Percentiles rank a stretch among this genome's conserved stretches.
Evolutionary conservation across 2,888 invertebrate genomes (phyloP).

Genomic region (Dasypolia templi): DNA sequence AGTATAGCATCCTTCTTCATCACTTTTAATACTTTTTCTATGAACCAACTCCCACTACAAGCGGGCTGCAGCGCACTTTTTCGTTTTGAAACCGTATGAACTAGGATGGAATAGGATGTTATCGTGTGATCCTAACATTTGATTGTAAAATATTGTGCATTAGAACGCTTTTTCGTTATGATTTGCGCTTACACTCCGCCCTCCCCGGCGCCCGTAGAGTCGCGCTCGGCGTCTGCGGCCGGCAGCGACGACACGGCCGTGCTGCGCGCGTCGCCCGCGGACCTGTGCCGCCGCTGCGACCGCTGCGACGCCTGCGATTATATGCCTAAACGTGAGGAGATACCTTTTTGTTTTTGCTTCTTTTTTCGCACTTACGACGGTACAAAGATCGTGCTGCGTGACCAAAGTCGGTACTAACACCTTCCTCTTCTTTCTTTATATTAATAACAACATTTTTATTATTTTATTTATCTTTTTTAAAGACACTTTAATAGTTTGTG

Average conservation of each 20-base stretch:
- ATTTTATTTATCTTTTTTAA: too few relatives aligned
- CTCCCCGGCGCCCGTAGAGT: conserved; percentile 64
- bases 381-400: background rate
- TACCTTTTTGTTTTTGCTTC: conserved; percentile 55
- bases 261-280: conserved; percentile 75
- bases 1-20: background rate
- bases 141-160: background rate
- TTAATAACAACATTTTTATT: too few relatives aligned
- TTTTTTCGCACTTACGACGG: background rate
- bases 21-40: too few relatives aligned
- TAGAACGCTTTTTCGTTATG: conserved; percentile 7
- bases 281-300: conserved; percentile 67
- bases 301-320: conserved; percentile 71
- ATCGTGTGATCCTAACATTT: background rate
- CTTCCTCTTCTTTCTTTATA: background rate
- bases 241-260: conserved; percentile 80
- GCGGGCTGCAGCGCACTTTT: too few relatives aligned
- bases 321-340: conserved; percentile 52
- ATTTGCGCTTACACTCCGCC: conserved; percentile 24
- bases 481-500: too few relatives aligned
- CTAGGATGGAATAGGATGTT: background rate
- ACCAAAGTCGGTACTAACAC: background rate
- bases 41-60: background rate
- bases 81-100: too few relatives aligned
- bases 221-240: conserved; percentile 72